These are phyloP conservation scores for Willowsia nigromaculata DNA, from an alignment of 2,888 invertebrate species.

Conservation along the genomic window DNA sequence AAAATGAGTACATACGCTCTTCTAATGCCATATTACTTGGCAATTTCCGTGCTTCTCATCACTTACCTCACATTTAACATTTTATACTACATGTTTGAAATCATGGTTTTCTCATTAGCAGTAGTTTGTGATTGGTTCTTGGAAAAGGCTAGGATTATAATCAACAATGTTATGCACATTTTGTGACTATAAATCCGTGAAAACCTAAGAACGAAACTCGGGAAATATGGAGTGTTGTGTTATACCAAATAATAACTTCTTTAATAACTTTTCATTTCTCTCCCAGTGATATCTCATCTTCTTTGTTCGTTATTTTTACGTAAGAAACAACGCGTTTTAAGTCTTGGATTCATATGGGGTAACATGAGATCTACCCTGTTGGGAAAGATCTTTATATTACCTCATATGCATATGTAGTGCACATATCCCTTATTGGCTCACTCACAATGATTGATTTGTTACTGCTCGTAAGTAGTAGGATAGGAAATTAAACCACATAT, in stretches of 20 bases:
- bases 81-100: background rate
- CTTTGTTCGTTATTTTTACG: conserved; percentile 90
- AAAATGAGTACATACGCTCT: background rate
- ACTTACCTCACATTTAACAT: background rate
- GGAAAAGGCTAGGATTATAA: too few relatives aligned
- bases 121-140: too few relatives aligned
- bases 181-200: too few relatives aligned
- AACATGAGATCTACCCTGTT: conserved; percentile 95
- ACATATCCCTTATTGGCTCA: background rate
- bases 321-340: conserved; percentile 91
- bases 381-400: conserved; percentile 99
- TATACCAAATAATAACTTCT: too few relatives aligned
- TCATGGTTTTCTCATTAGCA: background rate
- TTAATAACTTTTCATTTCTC: background rate
- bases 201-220: too few relatives aligned
- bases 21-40: background rate
- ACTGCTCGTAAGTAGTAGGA: too few relatives aligned
- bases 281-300: conserved; percentile 82
- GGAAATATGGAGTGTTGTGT: too few relatives aligned
- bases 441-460: conserved; percentile 28
- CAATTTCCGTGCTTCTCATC: background rate
- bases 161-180: too few relatives aligned
- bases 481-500: too few relatives aligned
- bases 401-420: conserved; percentile 84
- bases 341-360: conserved; percentile 98